phyloP scores from a whole-genome alignment of 2,797 vertebrate species.

The Champsocephalus esox region DNA sequence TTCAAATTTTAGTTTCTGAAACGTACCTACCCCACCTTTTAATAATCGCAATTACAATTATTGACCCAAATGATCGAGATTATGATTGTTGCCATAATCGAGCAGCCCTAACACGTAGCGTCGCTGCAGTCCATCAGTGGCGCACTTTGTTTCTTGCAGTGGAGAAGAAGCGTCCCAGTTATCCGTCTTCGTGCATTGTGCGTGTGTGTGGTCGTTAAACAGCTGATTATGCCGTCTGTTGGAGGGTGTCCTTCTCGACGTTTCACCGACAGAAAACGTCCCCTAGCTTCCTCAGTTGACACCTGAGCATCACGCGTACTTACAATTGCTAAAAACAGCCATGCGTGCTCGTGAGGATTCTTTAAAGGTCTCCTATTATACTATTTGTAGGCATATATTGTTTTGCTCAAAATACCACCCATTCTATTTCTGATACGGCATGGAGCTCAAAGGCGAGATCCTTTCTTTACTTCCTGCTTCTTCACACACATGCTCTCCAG shows the following conservation, averaged over 20 bases:
- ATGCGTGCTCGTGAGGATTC: background rate
- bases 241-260: constrained; percentile 58
- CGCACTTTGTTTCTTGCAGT: background rate
- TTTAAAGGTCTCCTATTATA: background rate
- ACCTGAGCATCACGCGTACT: constrained; percentile 18
- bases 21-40: too few relatives aligned
- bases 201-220: constrained; percentile 52
- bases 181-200: constrained; percentile 6
- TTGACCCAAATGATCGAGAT: too few relatives aligned
- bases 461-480: too few relatives aligned
- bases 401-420: too few relatives aligned
- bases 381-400: too few relatives aligned
- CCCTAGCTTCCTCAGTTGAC: constrained; percentile 40
- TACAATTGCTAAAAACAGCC: constrained; percentile 11
- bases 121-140: background rate
- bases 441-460: too few relatives aligned
- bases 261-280: constrained; percentile 62
- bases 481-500: too few relatives aligned
- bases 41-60: too few relatives aligned
- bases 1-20: too few relatives aligned
- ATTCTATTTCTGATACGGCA: too few relatives aligned
- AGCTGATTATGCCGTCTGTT: constrained; percentile 78
- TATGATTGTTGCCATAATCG: too few relatives aligned
- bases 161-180: too few relatives aligned
- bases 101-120: background rate